Base-by-base conservation (phyloP, 2,113 vertebrate genomes). In the Ramphastos sulfuratus region DNA sequence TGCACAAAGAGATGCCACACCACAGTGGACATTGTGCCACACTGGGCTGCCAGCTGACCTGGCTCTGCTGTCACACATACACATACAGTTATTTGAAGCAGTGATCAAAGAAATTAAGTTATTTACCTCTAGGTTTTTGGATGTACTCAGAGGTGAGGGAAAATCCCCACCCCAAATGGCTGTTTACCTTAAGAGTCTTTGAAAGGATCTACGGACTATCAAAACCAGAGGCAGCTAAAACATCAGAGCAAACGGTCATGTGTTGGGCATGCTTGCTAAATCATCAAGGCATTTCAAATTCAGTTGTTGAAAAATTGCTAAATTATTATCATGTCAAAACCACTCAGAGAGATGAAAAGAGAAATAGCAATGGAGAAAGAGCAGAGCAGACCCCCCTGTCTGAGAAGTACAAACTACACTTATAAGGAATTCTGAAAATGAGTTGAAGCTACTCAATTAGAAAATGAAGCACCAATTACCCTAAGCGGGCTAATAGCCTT, bases 401-500 rank as follows among this genome's bases (percentile, higher is more conserved):
- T 58, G 66, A 67, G 84, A 71, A 82, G 8, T 16, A 93, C 33
- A 65, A 30, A 9, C 7, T 1, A 4, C 33, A 92, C 60, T 74
- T 84, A 17, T 42, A 87, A 85, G 31, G 1, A 79, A 66, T 65
- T 64, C 66, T n/a, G 56, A 1, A 2, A 93, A 66, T 21, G 27
- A 67, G 52, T 24, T 28, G 58, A 64, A 92, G 60, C 89, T 71
- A 30, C 44, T 69, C 64, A 64, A 54, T 52, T 72, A 81, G 61
- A 50, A 89, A 90, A 82, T 1, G 24, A 25, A 87, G 27, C 69
- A 56, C 50, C 64, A 84, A 67, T 85, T 90, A 81, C 66, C 31
- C 63, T 89, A 94, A 96, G 84, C 76, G 80, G 74, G 83, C 87
- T 94, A 87, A 95, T 25, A 89, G 70, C 46, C 66, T 84, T 89